Evolutionary conservation across 2,888 invertebrate genomes (phyloP), one percentile per base, ranked within the genome.

Genomic region (Arrhopalites spinosus): DNA sequence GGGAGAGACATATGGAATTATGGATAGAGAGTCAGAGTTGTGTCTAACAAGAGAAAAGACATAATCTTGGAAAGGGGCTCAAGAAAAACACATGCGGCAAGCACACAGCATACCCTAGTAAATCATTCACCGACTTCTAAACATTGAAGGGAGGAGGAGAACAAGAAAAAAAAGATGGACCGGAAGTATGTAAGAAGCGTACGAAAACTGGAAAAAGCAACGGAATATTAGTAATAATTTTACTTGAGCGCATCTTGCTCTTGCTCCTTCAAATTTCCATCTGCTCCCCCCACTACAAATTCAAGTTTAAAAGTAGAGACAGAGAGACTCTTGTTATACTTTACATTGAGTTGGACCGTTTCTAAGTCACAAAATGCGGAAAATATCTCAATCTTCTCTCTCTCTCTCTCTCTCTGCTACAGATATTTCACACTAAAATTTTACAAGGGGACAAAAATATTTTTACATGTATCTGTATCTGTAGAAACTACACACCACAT

Each of bases 171-270:
- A n/a, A 71, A 17, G 36, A 59, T 61, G 30, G 71, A 25, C 71
- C 71, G 71, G 71, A 71, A 71, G 71, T 61, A 71, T 20, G 50
- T 20, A 45, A n/a, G n/a, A n/a, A 47, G 68, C 68, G 25, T 61
- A 61, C 25, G 25, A 29, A n/a, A n/a, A 61, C n/a, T 61, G 29
- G 43, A 67, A 23, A n/a, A 67, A 45, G 67, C 20, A 45, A 17
- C 59, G 25, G 43, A 71, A 71, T 71, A 71, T 71, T 56, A 29
- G 36, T 36, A 36, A 36, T 36, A 36, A 36, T 36, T 36, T 11
- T 36, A 7, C 5, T 36, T 7, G 36, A 36, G 36, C 36, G 36
- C 36, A 56, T n/a, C n/a, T 56, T 56, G 56, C 56, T 20, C 56
- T 23, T 15, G 23, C 29, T 11, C 29, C 27, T 36, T 27, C 8